Conservation (phyloP, 53 echinoderm and acorn worm genomes). For the Crossaster papposus region DNA sequence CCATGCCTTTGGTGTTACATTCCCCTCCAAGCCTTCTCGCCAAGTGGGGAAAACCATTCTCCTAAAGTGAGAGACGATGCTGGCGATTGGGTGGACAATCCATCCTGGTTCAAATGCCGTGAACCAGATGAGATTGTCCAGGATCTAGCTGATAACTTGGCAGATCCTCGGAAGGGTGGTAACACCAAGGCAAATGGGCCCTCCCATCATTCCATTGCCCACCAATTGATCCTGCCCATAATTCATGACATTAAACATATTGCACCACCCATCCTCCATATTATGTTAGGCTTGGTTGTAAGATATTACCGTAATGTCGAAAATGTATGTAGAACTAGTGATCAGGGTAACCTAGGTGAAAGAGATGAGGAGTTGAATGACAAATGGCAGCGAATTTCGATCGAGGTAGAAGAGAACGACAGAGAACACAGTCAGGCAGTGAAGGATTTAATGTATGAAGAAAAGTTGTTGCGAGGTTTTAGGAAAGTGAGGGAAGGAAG, state of each 20-base stretch:
- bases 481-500: constrained; percentile 13
- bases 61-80: constrained; percentile 3
- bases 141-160: not conserved
- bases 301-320: constrained; percentile 33
- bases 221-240: not conserved
- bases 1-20: not conserved
- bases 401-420: not conserved
- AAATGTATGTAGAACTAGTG: constrained; percentile 29
- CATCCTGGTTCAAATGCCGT: not conserved
- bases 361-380: constrained; percentile 36
- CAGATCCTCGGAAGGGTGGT: not conserved
- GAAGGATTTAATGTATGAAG: not conserved
- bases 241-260: constrained; percentile 9
- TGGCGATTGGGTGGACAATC: not conserved
- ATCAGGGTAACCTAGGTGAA: constrained; percentile 34
- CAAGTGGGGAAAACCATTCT: not conserved
- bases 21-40: not conserved
- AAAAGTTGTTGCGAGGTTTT: not conserved
- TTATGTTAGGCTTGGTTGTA: constrained; percentile 55
- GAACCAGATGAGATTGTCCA: constrained; percentile 4
- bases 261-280: constrained; percentile 48
- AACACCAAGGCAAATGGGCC: not conserved
- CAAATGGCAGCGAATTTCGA: constrained; percentile 30
- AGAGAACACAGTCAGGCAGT: not conserved
- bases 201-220: not conserved